Conservation (phyloP, 1,140 invertebrate genomes). For the Dysdera silvatica region DNA sequence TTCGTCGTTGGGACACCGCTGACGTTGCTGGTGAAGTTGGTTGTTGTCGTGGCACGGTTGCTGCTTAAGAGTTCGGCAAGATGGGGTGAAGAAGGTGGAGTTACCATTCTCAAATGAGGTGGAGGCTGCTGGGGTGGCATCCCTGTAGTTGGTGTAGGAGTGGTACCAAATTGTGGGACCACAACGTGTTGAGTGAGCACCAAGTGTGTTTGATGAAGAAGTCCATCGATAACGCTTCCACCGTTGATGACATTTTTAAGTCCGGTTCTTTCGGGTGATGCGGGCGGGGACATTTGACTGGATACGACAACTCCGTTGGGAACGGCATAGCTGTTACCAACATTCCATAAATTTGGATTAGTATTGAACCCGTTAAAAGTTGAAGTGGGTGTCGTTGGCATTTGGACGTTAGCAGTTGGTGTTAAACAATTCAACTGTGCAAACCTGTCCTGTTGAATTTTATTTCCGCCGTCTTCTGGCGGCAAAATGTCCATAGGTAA, state of each 20-base stretch:
- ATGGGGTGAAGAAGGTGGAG: slow-evolving; percentile 53
- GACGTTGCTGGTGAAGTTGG: background rate
- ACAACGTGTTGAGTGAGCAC: slow-evolving; percentile 9
- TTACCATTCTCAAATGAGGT: slow-evolving; percentile 46
- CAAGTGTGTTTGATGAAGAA: background rate
- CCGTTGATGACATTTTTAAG: slow-evolving; percentile 17
- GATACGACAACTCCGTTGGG: background rate
- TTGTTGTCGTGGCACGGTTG: slow-evolving; percentile 14
- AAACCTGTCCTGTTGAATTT: too few species aligned
- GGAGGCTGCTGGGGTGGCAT: slow-evolving; percentile 8
- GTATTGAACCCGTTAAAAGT: too few species aligned
- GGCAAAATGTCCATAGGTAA: too few species aligned
- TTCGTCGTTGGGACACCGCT: background rate
- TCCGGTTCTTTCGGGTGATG: slow-evolving; percentile 31
- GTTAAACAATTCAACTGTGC: too few species aligned
- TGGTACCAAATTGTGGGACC: background rate
- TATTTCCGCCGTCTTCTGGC: too few species aligned
- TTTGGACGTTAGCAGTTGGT: too few species aligned
- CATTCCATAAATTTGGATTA: too few species aligned
- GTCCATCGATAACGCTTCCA: background rate
- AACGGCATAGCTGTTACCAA: too few species aligned
- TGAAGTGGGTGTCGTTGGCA: too few species aligned
- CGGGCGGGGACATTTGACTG: slow-evolving; percentile 35
- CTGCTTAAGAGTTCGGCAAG: slow-evolving; percentile 44
- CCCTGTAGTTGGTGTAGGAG: background rate